Evolutionary conservation across 1,140 invertebrate species (phyloP).

Genomic region (Rhopalosiphum maidis): DNA sequence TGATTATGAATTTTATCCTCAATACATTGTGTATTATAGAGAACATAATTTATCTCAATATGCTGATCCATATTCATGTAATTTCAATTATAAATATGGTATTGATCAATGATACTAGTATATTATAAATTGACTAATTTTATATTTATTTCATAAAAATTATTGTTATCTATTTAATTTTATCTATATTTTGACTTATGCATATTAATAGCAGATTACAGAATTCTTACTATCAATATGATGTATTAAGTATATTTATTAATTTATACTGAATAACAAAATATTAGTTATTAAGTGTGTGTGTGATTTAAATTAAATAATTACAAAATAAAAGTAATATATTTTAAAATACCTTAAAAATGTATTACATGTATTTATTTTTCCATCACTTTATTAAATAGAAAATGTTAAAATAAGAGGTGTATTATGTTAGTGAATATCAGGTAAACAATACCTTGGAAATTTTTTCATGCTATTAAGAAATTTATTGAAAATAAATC

Average conservation of each 20-base stretch:
- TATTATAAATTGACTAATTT: not conserved
- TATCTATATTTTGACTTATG: not conserved
- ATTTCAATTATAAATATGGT: slow-evolving; percentile 3
- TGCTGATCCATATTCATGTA: not conserved
- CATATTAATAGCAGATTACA: not conserved
- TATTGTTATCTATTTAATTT: not conserved
- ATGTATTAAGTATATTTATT: not conserved
- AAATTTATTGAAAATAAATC: no score
- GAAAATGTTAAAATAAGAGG: not conserved
- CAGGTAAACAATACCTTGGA: not conserved
- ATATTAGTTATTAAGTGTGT: not conserved
- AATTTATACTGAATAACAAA: not conserved
- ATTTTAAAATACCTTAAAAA: not conserved
- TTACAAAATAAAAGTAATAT: not conserved
- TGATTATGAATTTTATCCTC: slow-evolving; percentile 59
- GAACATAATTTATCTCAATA: slow-evolving; percentile 55
- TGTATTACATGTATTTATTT: not conserved
- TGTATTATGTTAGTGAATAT: not conserved
- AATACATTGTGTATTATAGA: slow-evolving; percentile 49
- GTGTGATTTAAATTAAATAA: not conserved
- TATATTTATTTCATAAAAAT: not conserved
- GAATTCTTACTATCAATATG: not conserved
- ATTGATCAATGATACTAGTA: not conserved
- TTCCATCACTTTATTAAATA: not conserved
- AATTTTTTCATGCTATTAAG: no score